phyloP scores from a whole-genome alignment of 2,113 vertebrate species.

The Tachycineta bicolor region DNA sequence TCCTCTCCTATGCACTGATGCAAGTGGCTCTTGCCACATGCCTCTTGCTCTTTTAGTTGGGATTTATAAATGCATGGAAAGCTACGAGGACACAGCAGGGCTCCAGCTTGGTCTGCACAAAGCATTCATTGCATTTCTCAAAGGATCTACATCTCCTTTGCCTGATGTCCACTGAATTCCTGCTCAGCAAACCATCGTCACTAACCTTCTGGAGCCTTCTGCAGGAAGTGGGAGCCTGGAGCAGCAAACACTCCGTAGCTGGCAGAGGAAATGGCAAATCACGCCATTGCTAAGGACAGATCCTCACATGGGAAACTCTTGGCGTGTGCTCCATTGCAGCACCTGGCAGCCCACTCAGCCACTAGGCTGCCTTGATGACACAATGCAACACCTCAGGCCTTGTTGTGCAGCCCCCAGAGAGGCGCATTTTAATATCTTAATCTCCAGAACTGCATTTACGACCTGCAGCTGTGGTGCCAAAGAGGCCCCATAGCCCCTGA shows the following conservation, averaged over 20 bases:
- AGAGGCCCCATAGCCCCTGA: background rate
- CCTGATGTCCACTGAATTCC: background rate
- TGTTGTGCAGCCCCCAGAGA: background rate
- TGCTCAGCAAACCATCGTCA: background rate
- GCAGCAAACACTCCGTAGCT: background rate
- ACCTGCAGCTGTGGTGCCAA: constrained; percentile 57
- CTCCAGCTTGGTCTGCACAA: background rate
- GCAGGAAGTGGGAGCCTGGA: background rate
- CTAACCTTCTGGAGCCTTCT: background rate
- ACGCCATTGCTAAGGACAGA: background rate
- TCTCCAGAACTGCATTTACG: constrained; percentile 16
- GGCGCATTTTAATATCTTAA: constrained; percentile 9
- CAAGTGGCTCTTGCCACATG: background rate
- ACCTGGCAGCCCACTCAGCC: background rate
- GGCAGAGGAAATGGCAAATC: background rate
- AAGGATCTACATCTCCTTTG: background rate
- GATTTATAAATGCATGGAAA: background rate
- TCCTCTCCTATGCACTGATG: background rate
- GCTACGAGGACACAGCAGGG: fast-evolving
- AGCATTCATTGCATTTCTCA: background rate
- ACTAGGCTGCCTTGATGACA: background rate
- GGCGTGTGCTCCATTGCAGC: background rate
- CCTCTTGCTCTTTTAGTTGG: background rate
- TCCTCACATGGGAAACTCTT: background rate
- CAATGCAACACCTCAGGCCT: background rate